Percentiles rank a stretch among this genome's conserved stretches.
These are phyloP conservation scores for Enteromius radiatus DNA, from an alignment of 2,797 vertebrate genomes.

Conservation along the genomic window DNA sequence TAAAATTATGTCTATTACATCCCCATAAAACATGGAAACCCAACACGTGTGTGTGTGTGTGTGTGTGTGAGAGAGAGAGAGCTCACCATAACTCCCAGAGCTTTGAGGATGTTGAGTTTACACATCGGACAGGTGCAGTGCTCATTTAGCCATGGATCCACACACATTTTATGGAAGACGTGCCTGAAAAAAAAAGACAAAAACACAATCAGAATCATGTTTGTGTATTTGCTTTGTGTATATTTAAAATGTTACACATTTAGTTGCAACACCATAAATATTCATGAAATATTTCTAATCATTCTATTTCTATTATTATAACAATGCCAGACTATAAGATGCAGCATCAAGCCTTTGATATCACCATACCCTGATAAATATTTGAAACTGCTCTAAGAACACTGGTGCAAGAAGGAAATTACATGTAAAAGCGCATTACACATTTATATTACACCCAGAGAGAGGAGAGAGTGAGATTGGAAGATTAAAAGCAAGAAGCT, in stretches of 20 bases:
- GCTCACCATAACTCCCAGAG: conserved; percentile 93
- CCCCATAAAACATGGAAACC: not conserved
- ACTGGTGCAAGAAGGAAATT: conserved; percentile 19
- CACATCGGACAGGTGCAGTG: conserved; percentile 99
- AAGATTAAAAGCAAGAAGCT: conserved; percentile 31
- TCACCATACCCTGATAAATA: conserved; percentile 18
- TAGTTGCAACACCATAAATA: not conserved
- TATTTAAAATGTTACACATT: not conserved
- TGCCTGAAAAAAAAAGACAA: conserved; percentile 77
- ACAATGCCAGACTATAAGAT: not conserved
- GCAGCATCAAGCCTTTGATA: not conserved
- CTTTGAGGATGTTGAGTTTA: conserved; percentile 98
- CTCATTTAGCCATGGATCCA: conserved; percentile 97
- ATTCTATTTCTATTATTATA: not conserved
- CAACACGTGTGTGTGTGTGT: not conserved
- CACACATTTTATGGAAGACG: conserved; percentile 96
- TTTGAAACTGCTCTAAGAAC: conserved; percentile 29
- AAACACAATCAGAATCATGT: too few relatives aligned
- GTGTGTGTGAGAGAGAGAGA: not conserved
- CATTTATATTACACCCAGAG: conserved; percentile 27
- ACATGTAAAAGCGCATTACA: conserved; percentile 30
- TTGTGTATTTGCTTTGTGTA: not conserved
- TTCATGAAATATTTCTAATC: not conserved
- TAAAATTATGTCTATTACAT: not conserved
- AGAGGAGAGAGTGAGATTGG: conserved; percentile 2